A percentile compares a stretch with the other conserved stretches of the same genome.
Evolutionary conservation across 1,140 invertebrate species (phyloP).

Genomic region (Hormaphis cornu): DNA sequence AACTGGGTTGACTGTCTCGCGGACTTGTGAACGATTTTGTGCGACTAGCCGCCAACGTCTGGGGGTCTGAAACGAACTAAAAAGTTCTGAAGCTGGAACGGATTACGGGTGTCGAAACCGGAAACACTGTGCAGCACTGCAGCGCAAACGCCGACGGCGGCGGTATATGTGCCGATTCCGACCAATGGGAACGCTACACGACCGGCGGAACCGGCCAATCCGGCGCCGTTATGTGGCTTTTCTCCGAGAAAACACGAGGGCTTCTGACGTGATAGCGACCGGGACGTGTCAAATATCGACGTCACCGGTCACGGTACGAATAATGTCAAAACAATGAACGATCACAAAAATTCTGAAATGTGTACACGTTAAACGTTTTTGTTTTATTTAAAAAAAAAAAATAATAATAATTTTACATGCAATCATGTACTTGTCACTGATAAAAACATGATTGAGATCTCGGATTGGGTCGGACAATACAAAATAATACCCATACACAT

Average conservation of each 20-base stretch:
- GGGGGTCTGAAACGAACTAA: not conserved
- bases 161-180: not conserved
- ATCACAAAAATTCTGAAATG: too few relatives aligned
- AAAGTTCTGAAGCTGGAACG: not conserved
- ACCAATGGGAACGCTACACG: conserved; percentile 18
- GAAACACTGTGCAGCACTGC: too few relatives aligned
- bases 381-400: too few relatives aligned
- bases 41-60: not conserved
- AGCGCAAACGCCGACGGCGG: not conserved
- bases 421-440: too few relatives aligned
- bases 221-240: conserved; percentile 4
- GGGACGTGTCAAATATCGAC: not conserved
- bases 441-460: too few relatives aligned
- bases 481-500: too few relatives aligned
- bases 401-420: too few relatives aligned
- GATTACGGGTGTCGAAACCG: not conserved
- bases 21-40: not conserved
- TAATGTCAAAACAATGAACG: too few relatives aligned
- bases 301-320: not conserved
- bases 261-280: not conserved
- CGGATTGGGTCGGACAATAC: too few relatives aligned
- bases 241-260: not conserved
- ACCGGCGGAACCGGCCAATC: not conserved
- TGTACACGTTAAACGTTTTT: too few relatives aligned
- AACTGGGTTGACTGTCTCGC: not conserved